phyloP scores from a whole-genome alignment of 2,113 vertebrate species.

The Ceyx melanurus region DNA sequence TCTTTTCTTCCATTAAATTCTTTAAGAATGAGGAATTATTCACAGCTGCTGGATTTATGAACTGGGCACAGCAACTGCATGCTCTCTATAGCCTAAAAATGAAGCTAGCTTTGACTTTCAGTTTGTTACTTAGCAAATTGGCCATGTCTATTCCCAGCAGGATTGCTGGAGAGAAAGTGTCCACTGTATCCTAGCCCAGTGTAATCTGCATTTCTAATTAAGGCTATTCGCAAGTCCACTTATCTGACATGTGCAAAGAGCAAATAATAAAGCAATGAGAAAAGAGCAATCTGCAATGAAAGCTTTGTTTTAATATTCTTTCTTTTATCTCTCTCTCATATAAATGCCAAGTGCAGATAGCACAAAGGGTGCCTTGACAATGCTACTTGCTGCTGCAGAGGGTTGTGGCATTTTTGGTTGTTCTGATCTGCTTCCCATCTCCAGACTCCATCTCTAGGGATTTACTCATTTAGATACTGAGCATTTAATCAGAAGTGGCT shows the following conservation, averaged over 20 bases:
- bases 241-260: conserved; percentile 53
- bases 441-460: neutral
- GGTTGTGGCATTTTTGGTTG: neutral
- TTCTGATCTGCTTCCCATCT: neutral
- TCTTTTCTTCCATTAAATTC: neutral
- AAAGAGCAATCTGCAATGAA: neutral
- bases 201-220: conserved; percentile 69
- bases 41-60: neutral
- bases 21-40: conserved; percentile 21
- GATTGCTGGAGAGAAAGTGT: neutral
- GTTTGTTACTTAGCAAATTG: neutral
- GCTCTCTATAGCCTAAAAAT: neutral
- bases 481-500: neutral
- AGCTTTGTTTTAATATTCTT: conserved; percentile 53
- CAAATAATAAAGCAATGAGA: conserved; percentile 24
- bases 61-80: neutral
- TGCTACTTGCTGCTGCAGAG: neutral
- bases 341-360: neutral
- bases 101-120: neutral
- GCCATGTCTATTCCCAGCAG: neutral
- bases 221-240: conserved; percentile 24
- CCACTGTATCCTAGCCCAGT: conserved; percentile 6
- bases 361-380: conserved; percentile 16
- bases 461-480: neutral
- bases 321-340: neutral